These are phyloP conservation scores for Taurulus bubalis DNA, from an alignment of 2,113 vertebrate species.

Conservation along the genomic window DNA sequence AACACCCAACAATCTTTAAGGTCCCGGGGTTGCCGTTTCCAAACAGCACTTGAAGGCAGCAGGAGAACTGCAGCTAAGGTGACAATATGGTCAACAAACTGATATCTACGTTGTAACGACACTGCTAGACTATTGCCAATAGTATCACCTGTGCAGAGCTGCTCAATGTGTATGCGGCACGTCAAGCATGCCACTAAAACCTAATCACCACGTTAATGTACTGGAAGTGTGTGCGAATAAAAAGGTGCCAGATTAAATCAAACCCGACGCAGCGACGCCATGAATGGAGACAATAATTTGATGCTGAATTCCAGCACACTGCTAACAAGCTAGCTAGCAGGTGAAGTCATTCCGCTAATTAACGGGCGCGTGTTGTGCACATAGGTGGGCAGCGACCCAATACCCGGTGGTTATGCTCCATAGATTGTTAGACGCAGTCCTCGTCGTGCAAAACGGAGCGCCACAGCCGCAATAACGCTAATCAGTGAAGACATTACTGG, in stretches of 20 bases:
- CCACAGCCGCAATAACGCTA: slow-evolving; percentile 30
- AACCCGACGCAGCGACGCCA: slow-evolving; percentile 66
- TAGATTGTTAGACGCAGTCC: neutral
- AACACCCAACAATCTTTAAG: neutral
- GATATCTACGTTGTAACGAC: slow-evolving; percentile 12
- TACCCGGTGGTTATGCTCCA: neutral
- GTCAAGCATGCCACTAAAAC: neutral
- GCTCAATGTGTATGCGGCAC: neutral
- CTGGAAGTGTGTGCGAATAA: slow-evolving; percentile 8
- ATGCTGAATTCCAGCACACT: slow-evolving; percentile 69
- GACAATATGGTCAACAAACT: slow-evolving; percentile 31
- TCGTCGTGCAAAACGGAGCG: neutral
- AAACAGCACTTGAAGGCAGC: slow-evolving; percentile 47
- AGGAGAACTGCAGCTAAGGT: slow-evolving; percentile 14
- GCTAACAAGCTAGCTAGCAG: slow-evolving; percentile 72
- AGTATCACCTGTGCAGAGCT: slow-evolving; percentile 4
- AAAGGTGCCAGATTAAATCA: slow-evolving; percentile 35
- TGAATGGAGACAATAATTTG: slow-evolving; percentile 76
- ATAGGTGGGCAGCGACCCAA: neutral
- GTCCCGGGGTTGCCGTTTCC: slow-evolving; percentile 1
- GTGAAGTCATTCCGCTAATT: slow-evolving; percentile 31
- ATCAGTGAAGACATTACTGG: slow-evolving; percentile 57
- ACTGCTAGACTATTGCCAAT: neutral
- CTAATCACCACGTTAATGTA: neutral
- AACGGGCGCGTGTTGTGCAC: neutral